Base-by-base conservation (phyloP, 2,888 invertebrate species). In the Rhamnusium bicolor region DNA sequence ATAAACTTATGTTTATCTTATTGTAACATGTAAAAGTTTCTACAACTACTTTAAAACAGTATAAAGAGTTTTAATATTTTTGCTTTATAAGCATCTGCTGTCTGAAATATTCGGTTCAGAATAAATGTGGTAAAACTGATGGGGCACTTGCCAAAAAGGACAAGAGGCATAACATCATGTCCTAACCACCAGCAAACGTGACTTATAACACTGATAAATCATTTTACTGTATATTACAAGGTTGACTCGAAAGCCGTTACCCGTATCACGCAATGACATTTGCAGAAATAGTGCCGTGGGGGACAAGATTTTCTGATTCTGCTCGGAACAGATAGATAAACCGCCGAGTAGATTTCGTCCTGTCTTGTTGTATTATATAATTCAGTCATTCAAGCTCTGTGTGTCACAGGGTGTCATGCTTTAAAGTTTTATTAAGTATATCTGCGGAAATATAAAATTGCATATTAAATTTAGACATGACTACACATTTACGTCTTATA, bases 181-280 rank as follows among this genome's bases (percentile, higher is more conserved):
- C 73, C 78, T 72, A 75, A 77, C 80, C 79, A 79, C 77, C 78
- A 78, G 79, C 76, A 80, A 80, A 83, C 80, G 83, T 84, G 82
- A 84, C 83, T 84, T 84, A 83, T 82, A 81, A 81, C 80, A 74
- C 79, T 79, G 80, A 84, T 84, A 82, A 82, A 83, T 84, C 84
- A 83, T 81, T 80, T 75, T 76, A 73, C 76, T 80, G 81, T 81
- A 80, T 81, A 82, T 82, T 80, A 78, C 81, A 80, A 78, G 73
- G 79, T 76, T 56, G 74, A 76, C 76, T 75, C 71, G 73, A 70
- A 65, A 76, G 76, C 73, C 74, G 73, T 70, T 72, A 81, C 82
- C 82, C 82, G 80, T 78, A 82, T 83, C 82, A 82, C 62, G 73
- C 76, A 75, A 78, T 83, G 82, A 82, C 83, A 83, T 81, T 79